These are phyloP conservation scores for Toxonevra muliebris DNA, from an alignment of 2,888 invertebrate genomes.

Conservation along the genomic window DNA sequence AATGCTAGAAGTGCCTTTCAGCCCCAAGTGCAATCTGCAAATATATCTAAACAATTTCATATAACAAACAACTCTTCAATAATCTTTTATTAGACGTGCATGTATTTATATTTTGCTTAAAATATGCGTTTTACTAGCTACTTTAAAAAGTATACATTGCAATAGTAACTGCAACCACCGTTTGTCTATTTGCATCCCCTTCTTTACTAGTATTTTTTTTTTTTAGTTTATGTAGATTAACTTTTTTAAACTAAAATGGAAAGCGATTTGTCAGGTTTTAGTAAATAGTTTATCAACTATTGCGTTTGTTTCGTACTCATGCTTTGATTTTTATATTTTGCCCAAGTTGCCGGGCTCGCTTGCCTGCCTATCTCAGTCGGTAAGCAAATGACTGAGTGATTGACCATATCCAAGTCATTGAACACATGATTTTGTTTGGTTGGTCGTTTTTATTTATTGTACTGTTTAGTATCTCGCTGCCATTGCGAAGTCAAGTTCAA, in stretches of 20 bases:
- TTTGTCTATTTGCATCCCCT: no score
- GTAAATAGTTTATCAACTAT: constrained; percentile 52
- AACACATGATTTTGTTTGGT: constrained; percentile 12
- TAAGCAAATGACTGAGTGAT: constrained; percentile 32
- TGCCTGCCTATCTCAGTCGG: constrained; percentile 14
- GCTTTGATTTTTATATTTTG: not conserved
- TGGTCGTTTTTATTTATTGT: constrained; percentile 1
- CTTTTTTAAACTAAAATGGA: constrained; percentile 55
- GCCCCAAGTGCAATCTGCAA: no score
- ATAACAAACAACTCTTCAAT: no score
- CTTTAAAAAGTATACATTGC: no score
- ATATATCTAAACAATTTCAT: no score
- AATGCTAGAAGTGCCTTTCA: no score
- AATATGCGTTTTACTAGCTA: no score
- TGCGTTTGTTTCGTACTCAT: constrained; percentile 8
- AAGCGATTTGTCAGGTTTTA: constrained; percentile 62
- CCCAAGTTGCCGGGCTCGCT: not conserved
- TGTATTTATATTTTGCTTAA: no score
- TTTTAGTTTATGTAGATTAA: no score
- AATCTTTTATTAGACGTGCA: no score
- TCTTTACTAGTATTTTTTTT: no score
- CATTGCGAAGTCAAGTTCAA: constrained; percentile 36
- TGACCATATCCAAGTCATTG: constrained; percentile 23
- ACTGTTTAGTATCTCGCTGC: constrained; percentile 12
- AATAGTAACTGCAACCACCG: no score